Base-by-base conservation (phyloP, 23 tunicate species). In the Styela clava region DNA sequence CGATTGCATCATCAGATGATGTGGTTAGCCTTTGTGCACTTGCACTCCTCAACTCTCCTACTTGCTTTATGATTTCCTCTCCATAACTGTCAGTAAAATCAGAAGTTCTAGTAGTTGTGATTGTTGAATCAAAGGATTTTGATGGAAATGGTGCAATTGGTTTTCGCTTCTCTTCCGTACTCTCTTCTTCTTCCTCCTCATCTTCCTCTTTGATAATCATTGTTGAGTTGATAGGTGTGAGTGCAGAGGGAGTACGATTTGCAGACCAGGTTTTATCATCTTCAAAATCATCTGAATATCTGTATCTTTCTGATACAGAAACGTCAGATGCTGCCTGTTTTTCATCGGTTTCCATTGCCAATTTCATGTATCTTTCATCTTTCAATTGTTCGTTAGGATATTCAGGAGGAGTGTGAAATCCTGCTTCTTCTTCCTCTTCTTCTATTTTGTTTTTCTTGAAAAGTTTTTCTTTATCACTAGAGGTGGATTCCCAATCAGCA, bases 191-290 rank as follows among this genome's bases (percentile, higher is more conserved):
- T 32, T 32, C 44, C 52, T 32, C 52, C 25, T 76, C 81, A 76
- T 44, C 81, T 26, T 52, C 32, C 31, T 76, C 81, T 16, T 44
- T 2, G 0, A 76, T 26, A 21, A 76, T 44, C 33, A 44, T 25
- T 21, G 81, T 33, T 22, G 81, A 76, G 2, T 52, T 44, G 65
- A 76, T 56, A 3, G 77, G 77, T 5, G 70, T 65, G 56, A 44
- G 9, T 5, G 31, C 70, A 31, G 78, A 72, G 12, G 78, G 78
- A 22, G 81, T 76, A 5, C 65, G 81, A 56, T 35, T 76, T n/a
- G 67, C 81, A 52, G 81, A 76, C 81, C 81, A 76, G 16, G 81
- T 76, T 29, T 76, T 76, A 24, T 76, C 81, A 76, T 76, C 81
- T 52, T 76, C 81, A 52, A 76, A 76, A 44, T 76, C 81, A 21